Conservation (phyloP, 2,888 invertebrate genomes). For the Chrysotoxum bicinctum region DNA sequence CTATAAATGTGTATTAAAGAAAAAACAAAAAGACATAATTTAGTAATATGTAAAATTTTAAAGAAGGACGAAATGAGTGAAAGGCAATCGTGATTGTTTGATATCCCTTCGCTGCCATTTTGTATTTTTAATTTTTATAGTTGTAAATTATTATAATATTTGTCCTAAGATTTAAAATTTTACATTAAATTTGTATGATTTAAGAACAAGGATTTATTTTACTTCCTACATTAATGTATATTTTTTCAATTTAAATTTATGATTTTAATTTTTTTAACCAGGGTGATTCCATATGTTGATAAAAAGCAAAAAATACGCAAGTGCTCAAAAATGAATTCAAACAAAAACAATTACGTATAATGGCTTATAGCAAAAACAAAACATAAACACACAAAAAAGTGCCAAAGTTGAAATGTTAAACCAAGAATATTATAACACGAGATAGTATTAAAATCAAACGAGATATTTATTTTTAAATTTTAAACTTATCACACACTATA, state of each 20-base stretch:
- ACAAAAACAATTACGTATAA: conserved; percentile 17
- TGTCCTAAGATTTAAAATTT: conserved; percentile 33
- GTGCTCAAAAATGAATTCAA: conserved; percentile 41
- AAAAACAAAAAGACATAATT: neutral
- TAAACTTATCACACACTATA: neutral
- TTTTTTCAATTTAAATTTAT: neutral
- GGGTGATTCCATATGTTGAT: conserved; percentile 18
- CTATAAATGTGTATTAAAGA: neutral
- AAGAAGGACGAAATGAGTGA: conserved; percentile 26
- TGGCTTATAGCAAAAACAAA: conserved; percentile 30
- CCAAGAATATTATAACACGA: conserved; percentile 30
- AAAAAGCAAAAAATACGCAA: neutral
- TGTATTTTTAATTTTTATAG: neutral
- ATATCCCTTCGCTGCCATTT: conserved; percentile 58
- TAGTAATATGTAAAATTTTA: neutral
- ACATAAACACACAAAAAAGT: conserved; percentile 56
- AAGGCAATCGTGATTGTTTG: conserved; percentile 44
- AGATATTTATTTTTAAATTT: conserved; percentile 4
- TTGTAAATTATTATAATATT: conserved; percentile 36
- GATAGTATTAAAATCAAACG: conserved; percentile 24
- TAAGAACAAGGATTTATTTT: neutral
- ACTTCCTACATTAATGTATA: too few relatives aligned
- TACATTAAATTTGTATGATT: neutral
- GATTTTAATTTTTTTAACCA: neutral
- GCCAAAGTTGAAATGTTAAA: conserved; percentile 49